These are phyloP conservation scores for Aphelocoma californica DNA, from an alignment of 2,797 vertebrate genomes.

Conservation along the genomic window DNA sequence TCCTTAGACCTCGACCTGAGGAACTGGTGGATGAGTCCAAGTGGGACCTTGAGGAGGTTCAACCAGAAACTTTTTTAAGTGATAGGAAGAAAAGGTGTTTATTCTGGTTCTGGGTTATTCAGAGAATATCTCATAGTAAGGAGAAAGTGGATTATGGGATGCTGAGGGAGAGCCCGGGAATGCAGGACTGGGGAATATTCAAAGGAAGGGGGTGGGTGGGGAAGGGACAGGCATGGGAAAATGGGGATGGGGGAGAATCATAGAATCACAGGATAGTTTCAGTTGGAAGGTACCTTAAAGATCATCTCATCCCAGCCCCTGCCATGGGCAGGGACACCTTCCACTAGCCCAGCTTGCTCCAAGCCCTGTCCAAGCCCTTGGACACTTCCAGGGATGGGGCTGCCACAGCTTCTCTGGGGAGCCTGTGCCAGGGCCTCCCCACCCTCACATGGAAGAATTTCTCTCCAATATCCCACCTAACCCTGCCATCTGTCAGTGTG, in stretches of 20 bases:
- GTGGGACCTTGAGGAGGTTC: neutral
- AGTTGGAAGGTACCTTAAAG: neutral
- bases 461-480: neutral
- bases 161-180: neutral
- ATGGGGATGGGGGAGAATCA: neutral
- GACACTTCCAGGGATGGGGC: neutral
- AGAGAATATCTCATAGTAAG: neutral
- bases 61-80: neutral
- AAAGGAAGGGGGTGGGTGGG: neutral
- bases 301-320: neutral
- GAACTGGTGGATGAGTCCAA: neutral
- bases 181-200: neutral
- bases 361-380: rapidly evolving
- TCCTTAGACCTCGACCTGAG: neutral
- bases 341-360: neutral
- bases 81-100: neutral
- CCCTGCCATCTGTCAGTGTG: neutral
- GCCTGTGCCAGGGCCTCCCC: rapidly evolving
- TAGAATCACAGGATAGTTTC: neutral
- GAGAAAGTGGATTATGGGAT: neutral
- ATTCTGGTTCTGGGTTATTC: neutral
- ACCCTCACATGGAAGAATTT: neutral
- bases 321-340: neutral
- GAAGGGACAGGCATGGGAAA: neutral
- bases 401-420: neutral